Evolutionary conservation across 2,888 invertebrate genomes (phyloP).

Genomic region (Drosophila nigricruria): DNA sequence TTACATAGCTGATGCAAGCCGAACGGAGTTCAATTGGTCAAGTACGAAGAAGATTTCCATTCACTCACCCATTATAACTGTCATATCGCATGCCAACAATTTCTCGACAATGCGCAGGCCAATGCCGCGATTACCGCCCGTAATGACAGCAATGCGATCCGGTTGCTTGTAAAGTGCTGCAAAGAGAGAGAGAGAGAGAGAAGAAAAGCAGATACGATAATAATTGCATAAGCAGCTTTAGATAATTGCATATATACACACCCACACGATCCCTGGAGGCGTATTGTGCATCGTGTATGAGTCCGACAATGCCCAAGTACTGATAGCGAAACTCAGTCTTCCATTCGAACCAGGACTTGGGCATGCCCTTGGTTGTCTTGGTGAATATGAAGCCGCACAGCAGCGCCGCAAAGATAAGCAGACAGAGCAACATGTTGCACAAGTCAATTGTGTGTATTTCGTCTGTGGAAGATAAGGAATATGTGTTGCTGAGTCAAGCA

Average conservation of each 20-base stretch:
- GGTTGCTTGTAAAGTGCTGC: slow-evolving; percentile 88
- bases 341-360: slow-evolving; percentile 84
- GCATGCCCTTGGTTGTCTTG: slow-evolving; percentile 84
- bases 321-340: slow-evolving; percentile 84
- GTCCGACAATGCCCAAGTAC: slow-evolving; percentile 80
- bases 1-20: background rate
- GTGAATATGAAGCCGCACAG: slow-evolving; percentile 81
- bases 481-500: background rate
- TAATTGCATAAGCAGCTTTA: slow-evolving; percentile 13
- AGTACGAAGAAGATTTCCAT: background rate
- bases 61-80: slow-evolving; percentile 89
- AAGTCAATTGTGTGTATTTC: background rate
- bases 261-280: slow-evolving; percentile 82
- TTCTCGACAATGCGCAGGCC: slow-evolving; percentile 91
- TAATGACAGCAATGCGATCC: slow-evolving; percentile 91
- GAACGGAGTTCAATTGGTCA: slow-evolving; percentile 22
- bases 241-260: slow-evolving; percentile 58
- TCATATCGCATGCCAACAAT: slow-evolving; percentile 91
- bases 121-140: slow-evolving; percentile 95
- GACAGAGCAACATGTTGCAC: slow-evolving; percentile 12
- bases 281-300: slow-evolving; percentile 81
- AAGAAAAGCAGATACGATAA: background rate
- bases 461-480: slow-evolving; percentile 45
- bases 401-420: slow-evolving; percentile 62
- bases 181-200: background rate